Evolutionary conservation across 2,113 vertebrate species (phyloP), one percentile per base, ranked within the genome.

Genomic region (Myotis lucifugus): DNA sequence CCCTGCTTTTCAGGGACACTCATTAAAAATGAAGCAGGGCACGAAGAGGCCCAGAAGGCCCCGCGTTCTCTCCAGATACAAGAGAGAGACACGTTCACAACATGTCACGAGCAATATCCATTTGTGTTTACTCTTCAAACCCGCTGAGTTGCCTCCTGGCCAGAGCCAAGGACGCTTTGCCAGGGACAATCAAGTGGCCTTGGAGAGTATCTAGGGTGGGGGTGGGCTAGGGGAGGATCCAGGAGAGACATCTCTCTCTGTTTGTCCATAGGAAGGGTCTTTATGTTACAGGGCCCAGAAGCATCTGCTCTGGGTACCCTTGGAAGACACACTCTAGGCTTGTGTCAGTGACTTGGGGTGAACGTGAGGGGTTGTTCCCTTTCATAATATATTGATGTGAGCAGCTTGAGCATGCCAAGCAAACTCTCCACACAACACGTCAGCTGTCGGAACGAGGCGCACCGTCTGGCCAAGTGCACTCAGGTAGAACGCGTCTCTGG

Each of bases 1-100:
- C 98, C 98, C 98, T 98, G 98, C 98, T 98, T 99, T 99, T 99
- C 98, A 98, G 98, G 98, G 98, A 97, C 97, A 96, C 97, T 97
- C 99, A 99, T 99, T 99, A 99, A 99, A 99, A 98, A 99, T 99
- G 98, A 98, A 99, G 98, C 95, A 98, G 97, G 98, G 97, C 97
- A 98, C 97, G 95, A 97, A 97, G 96, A 98, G 98, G 98, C 99
- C 99, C 98, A 98, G 98, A 99, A 99, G 99, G 97, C 98, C 98
- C 97, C 85, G 40, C 88, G 96, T 98, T 98, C 98, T 98, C 98
- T 97, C 97, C 98, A 99, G 99, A 98, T 98, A 98, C 98, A 90
- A 96, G 98, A 98, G 98, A 96, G 98, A 98, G 98, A 98, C 98
- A 98, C 98, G 98, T 98, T 99, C 98, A 98, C 98, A 98, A 98